Evolutionary conservation across 2,797 vertebrate genomes (phyloP).

Genomic region (Catostomus latipinnis): DNA sequence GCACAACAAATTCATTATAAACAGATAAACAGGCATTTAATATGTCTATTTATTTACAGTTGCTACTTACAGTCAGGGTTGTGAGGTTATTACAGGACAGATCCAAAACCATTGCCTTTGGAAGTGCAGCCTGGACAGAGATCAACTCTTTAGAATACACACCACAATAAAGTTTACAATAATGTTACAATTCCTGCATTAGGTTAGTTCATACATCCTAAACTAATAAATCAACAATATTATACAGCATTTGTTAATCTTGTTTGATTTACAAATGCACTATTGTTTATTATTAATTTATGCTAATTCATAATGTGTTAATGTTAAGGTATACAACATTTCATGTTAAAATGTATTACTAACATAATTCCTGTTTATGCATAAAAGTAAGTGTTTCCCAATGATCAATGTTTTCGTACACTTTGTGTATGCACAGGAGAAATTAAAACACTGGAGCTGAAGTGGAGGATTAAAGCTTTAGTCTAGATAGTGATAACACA

Average conservation of each 20-base stretch:
- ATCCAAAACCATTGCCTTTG: constrained; percentile 92
- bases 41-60: background rate
- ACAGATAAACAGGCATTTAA: background rate
- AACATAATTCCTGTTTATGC: too few species aligned
- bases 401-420: background rate
- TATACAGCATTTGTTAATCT: too few species aligned
- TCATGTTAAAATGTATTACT: too few species aligned
- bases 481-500: background rate
- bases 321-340: too few species aligned
- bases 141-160: background rate
- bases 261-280: too few species aligned
- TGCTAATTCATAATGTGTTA: too few species aligned
- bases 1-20: background rate
- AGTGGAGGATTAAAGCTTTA: background rate
- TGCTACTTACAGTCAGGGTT: constrained; percentile 87
- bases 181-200: too few species aligned
- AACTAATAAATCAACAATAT: too few species aligned
- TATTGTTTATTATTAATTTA: too few species aligned
- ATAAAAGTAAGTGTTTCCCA: too few species aligned
- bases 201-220: too few species aligned
- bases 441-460: background rate
- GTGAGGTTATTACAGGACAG: constrained; percentile 95
- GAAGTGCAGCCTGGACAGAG: constrained; percentile 83
- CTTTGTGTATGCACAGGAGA: background rate
- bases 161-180: too few species aligned